These are phyloP conservation scores for Melangyna quadrimaculata DNA, from an alignment of 2,888 invertebrate species.

Conservation along the genomic window DNA sequence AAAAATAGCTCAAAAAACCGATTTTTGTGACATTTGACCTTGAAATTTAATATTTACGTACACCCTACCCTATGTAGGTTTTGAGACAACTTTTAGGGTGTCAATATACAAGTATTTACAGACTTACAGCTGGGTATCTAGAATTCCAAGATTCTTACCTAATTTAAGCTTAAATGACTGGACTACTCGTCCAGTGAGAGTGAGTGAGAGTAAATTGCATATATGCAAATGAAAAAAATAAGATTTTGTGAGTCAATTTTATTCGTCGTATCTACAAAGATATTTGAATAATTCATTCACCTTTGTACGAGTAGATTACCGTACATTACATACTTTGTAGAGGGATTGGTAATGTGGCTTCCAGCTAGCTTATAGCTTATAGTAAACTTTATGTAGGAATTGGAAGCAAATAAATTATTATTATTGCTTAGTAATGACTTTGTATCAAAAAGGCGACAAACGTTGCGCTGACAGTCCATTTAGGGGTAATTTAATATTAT, in stretches of 20 bases:
- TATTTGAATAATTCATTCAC: slow-evolving; percentile 18
- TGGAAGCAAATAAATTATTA: background rate
- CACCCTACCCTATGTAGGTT: too few relatives aligned
- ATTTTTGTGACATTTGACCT: too few relatives aligned
- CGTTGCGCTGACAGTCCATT: background rate
- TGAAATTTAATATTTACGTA: too few relatives aligned
- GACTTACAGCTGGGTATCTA: too few relatives aligned
- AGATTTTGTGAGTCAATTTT: slow-evolving; percentile 15
- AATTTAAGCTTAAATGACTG: too few relatives aligned
- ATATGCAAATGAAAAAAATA: background rate
- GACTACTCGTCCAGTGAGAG: too few relatives aligned
- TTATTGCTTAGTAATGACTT: background rate
- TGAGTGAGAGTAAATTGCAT: slow-evolving; percentile 10
- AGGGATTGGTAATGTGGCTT: background rate
- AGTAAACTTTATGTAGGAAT: background rate
- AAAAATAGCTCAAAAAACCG: too few relatives aligned
- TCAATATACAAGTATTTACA: too few relatives aligned
- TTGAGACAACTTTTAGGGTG: too few relatives aligned
- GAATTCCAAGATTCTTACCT: too few relatives aligned
- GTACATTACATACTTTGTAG: background rate
- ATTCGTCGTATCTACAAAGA: background rate
- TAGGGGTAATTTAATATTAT: too few relatives aligned
- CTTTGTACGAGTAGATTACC: background rate
- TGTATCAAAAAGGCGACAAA: background rate
- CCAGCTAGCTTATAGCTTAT: background rate